Base-by-base conservation (phyloP, 2,113 vertebrate species). In the Triplophysa tibetana region DNA sequence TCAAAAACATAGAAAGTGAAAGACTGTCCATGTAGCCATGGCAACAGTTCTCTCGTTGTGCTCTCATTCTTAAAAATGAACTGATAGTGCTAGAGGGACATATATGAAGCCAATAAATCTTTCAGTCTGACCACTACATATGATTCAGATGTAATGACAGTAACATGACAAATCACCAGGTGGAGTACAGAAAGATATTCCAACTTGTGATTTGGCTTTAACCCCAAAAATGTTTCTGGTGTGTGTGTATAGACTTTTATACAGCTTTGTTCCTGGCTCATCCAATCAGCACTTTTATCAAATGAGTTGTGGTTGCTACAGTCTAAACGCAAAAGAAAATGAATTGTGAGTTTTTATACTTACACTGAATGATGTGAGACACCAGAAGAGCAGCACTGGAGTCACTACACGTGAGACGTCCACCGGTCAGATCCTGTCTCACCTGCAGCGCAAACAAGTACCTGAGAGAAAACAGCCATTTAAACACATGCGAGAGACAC, bases 401-500 rank as follows among this genome's bases (percentile, higher is more conserved):
- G 83, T 98, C 97, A 0, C 95, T 99, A 86, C 96, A 98, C 0
- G 94, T 96, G 85, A 99, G 88, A 68, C 92, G 93, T 85, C 96
- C 96, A 50, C 94, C 92, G 75, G 92, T 94, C 88, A 99, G 83
- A 86, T 99, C 98, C 89, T 97, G 96, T 89, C 96, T 98, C 87
- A 99, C 94, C 88, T 99, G 98, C 77, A 99, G 93, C 23, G 97
- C 96, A 89, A 99, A 99, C 85, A 99, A 93, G 92, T 99, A 99
- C 94, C 98, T 99, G 90, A 12, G 84, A 85, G 88, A 85, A 16
- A 88, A 50, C 88, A 74, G 81, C 0, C 29, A 69, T 14, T 56
- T 83, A 70, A 41, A 67, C 79, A 75, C 13, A 19, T 13, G 74
- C 29, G 16, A 75, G 23, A n/a, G 60, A 50, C 8, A 48, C 23